Evolutionary conservation across 2,888 invertebrate species (phyloP), one percentile per base, ranked within the genome.

Genomic region (Drosophila macrospina): DNA sequence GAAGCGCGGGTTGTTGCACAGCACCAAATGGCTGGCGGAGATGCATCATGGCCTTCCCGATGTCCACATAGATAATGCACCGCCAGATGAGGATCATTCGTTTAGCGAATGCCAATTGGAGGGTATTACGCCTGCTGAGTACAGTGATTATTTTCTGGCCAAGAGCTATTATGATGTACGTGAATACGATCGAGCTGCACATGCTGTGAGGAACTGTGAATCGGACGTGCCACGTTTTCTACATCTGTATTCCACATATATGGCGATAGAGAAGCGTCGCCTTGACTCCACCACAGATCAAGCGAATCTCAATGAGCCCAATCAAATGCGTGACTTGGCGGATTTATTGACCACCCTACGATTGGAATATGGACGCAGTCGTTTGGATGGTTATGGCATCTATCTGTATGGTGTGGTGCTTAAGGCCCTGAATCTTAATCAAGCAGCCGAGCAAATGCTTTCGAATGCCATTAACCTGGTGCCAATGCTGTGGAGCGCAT

Each of bases 401-500:
- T 98, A 98, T 92, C 92, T 99, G 67, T 97, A 98, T 92, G 99
- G 98, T 11, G 95, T 98, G 5, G 96, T 99, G 1, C 92, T 98
- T 48, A 97, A 97, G 87, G 97, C 97, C 89, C 92, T 98, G 56
- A 97, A 98, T 88, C 93, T 98, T 11, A 93, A 95, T 50, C 94
- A 94, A 69, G 95, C 96, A 82, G 98, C 99, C 0, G 94, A 95
- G 24, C 95, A 96, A 75, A 94, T 96, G 48, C 93, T 99, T 41
- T 94, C 96, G 16, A 95, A 97, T 86, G 94, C 98, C 0, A 94
- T 98, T 10, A 94, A 95, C 64, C 93, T 94, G 41, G 95, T 96
- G 57, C 98, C 98, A 0, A 95, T 97, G 87, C 94, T 98, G 67
- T 99, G 99, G 99, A 96, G 97, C 41, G 96, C 98, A 0, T 99